These are phyloP conservation scores for Akabosia matsudoensis DNA, from an alignment of 1,140 invertebrate genomes.

Conservation along the genomic window DNA sequence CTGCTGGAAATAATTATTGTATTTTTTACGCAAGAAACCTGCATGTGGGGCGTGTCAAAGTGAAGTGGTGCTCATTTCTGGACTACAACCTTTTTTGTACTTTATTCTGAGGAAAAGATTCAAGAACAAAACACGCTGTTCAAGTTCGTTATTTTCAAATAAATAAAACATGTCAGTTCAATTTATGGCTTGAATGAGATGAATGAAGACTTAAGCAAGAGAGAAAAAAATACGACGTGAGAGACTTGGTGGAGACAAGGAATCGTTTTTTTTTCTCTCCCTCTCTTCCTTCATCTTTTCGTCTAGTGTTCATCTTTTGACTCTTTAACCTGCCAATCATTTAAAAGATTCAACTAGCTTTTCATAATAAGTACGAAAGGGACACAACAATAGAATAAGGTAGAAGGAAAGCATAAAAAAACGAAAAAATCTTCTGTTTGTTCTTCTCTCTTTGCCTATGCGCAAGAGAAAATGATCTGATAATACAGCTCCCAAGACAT, in stretches of 20 bases:
- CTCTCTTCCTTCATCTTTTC: neutral
- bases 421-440: too few relatives aligned
- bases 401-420: too few relatives aligned
- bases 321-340: conserved; percentile 18
- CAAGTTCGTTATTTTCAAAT: conserved; percentile 1
- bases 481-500: too few relatives aligned
- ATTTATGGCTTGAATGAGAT: neutral
- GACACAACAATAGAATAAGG: too few relatives aligned
- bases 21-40: neutral
- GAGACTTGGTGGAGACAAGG: conserved; percentile 15
- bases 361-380: too few relatives aligned
- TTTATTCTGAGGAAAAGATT: too few relatives aligned
- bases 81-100: too few relatives aligned
- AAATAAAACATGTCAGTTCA: neutral
- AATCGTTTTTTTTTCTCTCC: neutral
- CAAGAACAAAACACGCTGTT: neutral
- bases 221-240: conserved; percentile 3
- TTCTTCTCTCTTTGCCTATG: too few relatives aligned
- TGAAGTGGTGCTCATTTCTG: too few relatives aligned
- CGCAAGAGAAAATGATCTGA: too few relatives aligned
- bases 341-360: too few relatives aligned
- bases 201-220: neutral
- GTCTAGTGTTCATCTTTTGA: neutral
- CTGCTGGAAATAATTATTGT: neutral
- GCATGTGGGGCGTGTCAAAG: neutral